Evolutionary conservation across 2,888 invertebrate genomes (phyloP).

Genomic region (Eilema griseolum): DNA sequence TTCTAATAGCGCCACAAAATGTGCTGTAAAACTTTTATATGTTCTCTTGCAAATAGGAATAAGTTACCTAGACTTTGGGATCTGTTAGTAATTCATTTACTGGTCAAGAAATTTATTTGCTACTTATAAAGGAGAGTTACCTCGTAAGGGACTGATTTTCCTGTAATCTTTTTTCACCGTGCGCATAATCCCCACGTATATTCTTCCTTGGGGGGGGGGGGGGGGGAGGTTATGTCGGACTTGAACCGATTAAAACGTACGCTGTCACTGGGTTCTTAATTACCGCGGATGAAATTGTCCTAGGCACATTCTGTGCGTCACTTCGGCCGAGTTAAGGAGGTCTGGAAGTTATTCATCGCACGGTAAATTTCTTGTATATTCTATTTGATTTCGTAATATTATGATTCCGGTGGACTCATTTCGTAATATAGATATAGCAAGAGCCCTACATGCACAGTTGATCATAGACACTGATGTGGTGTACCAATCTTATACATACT

Average conservation of each 20-base stretch:
- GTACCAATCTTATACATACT: background rate
- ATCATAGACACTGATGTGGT: background rate
- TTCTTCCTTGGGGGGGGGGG: too few species aligned
- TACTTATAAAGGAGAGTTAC: conserved; percentile 18
- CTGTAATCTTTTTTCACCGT: background rate
- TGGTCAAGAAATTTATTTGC: conserved; percentile 24
- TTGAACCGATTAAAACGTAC: too few species aligned
- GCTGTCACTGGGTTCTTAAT: too few species aligned
- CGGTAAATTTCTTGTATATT: too few species aligned
- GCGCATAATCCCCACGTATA: too few species aligned
- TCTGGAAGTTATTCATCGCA: too few species aligned
- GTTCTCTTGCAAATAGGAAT: conserved; percentile 18
- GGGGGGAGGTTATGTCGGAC: too few species aligned
- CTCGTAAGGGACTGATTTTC: conserved; percentile 14
- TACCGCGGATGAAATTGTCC: too few species aligned
- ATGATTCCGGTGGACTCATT: background rate
- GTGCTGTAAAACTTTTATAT: conserved; percentile 41
- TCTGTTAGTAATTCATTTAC: conserved; percentile 36
- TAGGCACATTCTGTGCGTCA: too few species aligned
- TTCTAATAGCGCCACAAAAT: conserved; percentile 53
- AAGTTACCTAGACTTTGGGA: conserved; percentile 5
- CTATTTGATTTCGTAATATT: too few species aligned
- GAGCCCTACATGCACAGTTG: background rate
- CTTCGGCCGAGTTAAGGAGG: too few species aligned
- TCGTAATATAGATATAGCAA: background rate